Evolutionary conservation across 2,888 invertebrate genomes (phyloP).

Genomic region (Ditula angustiorana): DNA sequence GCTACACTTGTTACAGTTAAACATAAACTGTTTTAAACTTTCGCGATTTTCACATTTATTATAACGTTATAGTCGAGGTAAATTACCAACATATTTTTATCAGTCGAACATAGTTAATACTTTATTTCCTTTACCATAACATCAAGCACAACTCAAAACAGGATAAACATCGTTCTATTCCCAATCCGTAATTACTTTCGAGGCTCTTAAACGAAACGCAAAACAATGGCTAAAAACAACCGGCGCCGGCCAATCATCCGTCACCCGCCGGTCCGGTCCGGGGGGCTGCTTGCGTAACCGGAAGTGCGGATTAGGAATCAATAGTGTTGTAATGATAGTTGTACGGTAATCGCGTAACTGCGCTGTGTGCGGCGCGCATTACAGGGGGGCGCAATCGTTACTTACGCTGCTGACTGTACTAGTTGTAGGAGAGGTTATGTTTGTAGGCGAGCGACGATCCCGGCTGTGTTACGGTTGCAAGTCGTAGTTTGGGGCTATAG

Average conservation of each 20-base stretch:
- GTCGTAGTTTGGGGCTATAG: too few relatives aligned
- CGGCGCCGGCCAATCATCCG: constrained; percentile 24
- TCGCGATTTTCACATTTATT: too few relatives aligned
- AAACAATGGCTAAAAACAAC: constrained; percentile 15
- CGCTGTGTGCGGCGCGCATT: constrained; percentile 71
- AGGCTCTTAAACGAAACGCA: constrained; percentile 14
- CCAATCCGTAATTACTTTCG: too few relatives aligned
- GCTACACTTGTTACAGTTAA: too few relatives aligned
- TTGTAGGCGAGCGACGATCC: background rate
- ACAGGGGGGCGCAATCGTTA: constrained; percentile 41
- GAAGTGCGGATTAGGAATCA: constrained; percentile 86
- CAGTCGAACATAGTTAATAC: too few relatives aligned
- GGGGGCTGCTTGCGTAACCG: constrained; percentile 84
- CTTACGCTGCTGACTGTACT: background rate
- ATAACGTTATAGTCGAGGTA: too few relatives aligned
- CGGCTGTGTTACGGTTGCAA: background rate
- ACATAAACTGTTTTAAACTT: too few relatives aligned
- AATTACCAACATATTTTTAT: too few relatives aligned
- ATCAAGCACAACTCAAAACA: too few relatives aligned
- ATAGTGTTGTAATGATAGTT: constrained; percentile 85
- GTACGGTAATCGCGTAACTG: constrained; percentile 77
- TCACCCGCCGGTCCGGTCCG: constrained; percentile 42
- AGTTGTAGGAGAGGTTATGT: background rate
- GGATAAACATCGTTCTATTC: too few relatives aligned
- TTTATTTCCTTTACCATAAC: too few relatives aligned